These are phyloP conservation scores for Oscheius sp. DNA, from an alignment of 1,140 invertebrate genomes.

Conservation along the genomic window DNA sequence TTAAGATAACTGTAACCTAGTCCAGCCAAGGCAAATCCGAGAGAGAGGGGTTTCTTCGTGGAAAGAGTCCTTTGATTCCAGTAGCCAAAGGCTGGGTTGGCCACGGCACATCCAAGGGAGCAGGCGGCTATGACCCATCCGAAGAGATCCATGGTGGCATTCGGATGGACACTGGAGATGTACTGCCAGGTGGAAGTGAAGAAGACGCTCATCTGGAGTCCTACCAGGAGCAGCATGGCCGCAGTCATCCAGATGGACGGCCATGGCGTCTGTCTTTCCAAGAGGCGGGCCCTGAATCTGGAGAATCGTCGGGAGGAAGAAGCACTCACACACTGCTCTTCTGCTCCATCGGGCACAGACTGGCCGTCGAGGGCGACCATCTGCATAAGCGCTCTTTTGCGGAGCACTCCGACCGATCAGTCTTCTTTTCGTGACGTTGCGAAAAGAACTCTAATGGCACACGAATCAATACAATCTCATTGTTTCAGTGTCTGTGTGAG, in stretches of 20 bases:
- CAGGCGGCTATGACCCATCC: constrained; percentile 11
- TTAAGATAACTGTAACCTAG: no score
- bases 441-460: no score
- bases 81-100: constrained; percentile 25
- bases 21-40: neutral
- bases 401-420: no score
- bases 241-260: neutral
- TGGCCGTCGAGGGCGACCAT: no score
- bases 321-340: neutral
- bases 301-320: neutral
- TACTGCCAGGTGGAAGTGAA: constrained; percentile 30
- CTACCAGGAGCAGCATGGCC: constrained; percentile 4
- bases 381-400: no score
- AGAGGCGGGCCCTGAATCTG: neutral
- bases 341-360: neutral
- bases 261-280: constrained; percentile 18
- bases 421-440: no score
- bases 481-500: no score
- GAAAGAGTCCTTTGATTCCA: constrained; percentile 33
- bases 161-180: neutral
- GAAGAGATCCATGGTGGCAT: constrained; percentile 7
- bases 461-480: no score
- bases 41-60: constrained; percentile 15
- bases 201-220: constrained; percentile 22
- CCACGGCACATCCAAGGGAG: constrained; percentile 8